Evolutionary conservation across 2,797 vertebrate species (phyloP).

Genomic region (Rhynchotus rufescens): DNA sequence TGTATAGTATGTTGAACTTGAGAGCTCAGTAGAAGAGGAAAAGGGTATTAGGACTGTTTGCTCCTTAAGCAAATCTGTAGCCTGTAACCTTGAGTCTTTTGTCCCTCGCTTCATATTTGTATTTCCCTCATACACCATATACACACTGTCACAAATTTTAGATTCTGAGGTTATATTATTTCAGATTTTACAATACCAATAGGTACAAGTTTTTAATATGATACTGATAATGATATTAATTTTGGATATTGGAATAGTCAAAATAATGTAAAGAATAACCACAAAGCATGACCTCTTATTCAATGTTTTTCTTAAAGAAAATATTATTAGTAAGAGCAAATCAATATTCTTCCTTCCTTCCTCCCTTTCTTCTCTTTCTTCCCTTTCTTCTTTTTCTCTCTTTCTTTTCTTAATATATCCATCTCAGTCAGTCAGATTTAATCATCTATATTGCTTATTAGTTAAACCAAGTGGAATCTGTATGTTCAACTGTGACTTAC

Average conservation of each 20-base stretch:
- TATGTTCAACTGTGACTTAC: neutral
- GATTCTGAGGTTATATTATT: slow-evolving; percentile 19
- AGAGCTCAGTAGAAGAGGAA: neutral
- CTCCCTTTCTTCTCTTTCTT: no score
- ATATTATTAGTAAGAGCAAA: neutral
- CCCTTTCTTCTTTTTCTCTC: no score
- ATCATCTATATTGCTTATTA: neutral
- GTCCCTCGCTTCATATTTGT: slow-evolving; percentile 30
- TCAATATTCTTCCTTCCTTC: neutral
- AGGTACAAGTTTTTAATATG: slow-evolving; percentile 1
- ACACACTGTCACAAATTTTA: slow-evolving; percentile 16
- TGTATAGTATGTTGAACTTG: neutral
- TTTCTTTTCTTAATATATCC: neutral
- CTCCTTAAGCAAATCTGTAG: slow-evolving; percentile 35
- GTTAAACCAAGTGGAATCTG: neutral
- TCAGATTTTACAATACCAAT: slow-evolving; percentile 29
- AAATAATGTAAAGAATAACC: neutral
- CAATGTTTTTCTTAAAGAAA: neutral
- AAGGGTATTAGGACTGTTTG: neutral
- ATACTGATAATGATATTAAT: neutral
- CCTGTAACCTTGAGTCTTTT: slow-evolving; percentile 31
- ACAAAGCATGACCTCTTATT: neutral
- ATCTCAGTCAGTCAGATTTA: neutral
- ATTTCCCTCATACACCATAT: slow-evolving; percentile 1
- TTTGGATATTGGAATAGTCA: slow-evolving; percentile 14